These are phyloP conservation scores for Carettochelys insculpta DNA, from an alignment of 2,113 vertebrate species.

Conservation along the genomic window DNA sequence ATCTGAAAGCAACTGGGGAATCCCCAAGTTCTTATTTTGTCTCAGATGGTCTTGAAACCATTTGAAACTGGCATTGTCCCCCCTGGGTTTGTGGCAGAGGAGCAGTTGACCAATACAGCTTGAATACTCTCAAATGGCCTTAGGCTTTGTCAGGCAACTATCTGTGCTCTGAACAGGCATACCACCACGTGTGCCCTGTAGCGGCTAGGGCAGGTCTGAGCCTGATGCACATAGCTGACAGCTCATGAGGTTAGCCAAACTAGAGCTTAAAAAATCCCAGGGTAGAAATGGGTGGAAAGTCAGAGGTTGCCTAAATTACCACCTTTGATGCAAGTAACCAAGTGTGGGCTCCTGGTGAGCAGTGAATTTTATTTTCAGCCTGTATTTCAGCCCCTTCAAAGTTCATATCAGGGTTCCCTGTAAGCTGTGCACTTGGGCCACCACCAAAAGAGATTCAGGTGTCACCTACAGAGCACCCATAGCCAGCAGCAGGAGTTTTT, in stretches of 20 bases:
- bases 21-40: background rate
- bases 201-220: background rate
- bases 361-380: background rate
- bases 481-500: too few species aligned
- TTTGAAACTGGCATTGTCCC: background rate
- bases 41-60: background rate
- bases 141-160: background rate
- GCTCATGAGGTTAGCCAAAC: background rate
- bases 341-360: background rate
- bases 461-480: too few species aligned
- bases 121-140: background rate
- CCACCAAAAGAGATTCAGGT: too few species aligned
- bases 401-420: too few species aligned
- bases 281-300: background rate
- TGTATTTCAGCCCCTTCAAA: background rate
- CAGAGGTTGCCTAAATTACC: background rate
- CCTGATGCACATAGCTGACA: background rate
- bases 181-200: background rate
- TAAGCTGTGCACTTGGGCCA: too few species aligned
- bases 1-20: background rate
- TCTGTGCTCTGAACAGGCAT: background rate
- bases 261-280: background rate
- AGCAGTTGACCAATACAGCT: background rate
- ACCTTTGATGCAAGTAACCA: background rate
- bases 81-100: background rate